Evolutionary conservation across 2,797 vertebrate species (phyloP), one percentile per base, ranked within the genome.

Genomic region (Micrastur ruficollis): DNA sequence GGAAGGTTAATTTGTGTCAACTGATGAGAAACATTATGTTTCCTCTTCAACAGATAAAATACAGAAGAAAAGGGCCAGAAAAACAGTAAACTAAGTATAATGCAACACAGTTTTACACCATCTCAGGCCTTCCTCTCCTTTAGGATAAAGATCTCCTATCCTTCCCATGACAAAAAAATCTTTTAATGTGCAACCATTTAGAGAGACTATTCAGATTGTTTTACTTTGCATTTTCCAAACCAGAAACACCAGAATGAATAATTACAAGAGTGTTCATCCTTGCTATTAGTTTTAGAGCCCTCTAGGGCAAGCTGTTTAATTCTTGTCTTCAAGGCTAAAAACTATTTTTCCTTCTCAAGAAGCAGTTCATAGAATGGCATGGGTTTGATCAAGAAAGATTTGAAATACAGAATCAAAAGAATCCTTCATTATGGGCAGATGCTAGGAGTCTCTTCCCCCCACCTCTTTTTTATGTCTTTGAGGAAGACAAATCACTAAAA

Each of bases 341-440:
- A 65, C 11, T 78, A 34, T 74, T 89, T 94, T 91, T 91, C 71
- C 86, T 93, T 80, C 89, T 87, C 3, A 0, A 91, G 81, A 91
- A 81, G 52, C 56, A 80, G 72, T 81, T 82, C 68, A 83, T 86
- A 91, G 65, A 91, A 92, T 63, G 62, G 82, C 62, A 92, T 9
- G 18, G 29, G 44, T 89, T 86, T 93, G 79, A 96, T 92, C 84
- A 91, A 83, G 86, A 94, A 96, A 83, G 56, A 96, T 66, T 84
- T 93, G 70, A 91, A 95, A 86, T 53, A 73, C 14, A 70, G 63
- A 96, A 75, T 65, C 87, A 91, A 91, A 96, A 59, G n/a, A 89
- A 92, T 66, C 32, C 29, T 89, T 93, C 78, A 82, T 78, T 86
- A 87, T 8, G n/a, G 46, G 78, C 63, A 95, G 59, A 86, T 49